phyloP scores from a whole-genome alignment of 2,113 vertebrate genomes.

The Leptosomus discolor region DNA sequence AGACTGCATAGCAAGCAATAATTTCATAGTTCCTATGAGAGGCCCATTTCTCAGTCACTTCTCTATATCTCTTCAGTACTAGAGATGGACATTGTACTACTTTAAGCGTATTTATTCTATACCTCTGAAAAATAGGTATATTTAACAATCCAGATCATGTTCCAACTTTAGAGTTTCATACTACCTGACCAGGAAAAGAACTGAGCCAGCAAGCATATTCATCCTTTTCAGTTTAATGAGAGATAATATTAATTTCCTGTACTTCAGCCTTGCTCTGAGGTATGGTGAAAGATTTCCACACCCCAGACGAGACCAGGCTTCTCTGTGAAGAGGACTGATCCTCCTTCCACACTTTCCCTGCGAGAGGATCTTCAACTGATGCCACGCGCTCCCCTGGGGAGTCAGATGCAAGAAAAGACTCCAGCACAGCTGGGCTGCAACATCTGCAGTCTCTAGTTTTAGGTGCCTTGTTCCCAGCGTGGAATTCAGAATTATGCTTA shows the following conservation, averaged over 20 bases:
- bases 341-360: not conserved
- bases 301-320: not conserved
- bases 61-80: not conserved
- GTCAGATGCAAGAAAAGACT: not conserved
- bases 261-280: not conserved
- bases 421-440: not conserved
- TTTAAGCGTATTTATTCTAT: not conserved
- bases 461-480: not conserved
- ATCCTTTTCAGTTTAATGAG: not conserved
- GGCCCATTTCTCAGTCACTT: not conserved
- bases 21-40: not conserved
- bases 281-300: not conserved
- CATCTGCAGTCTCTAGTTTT: not conserved
- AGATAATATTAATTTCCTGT: not conserved
- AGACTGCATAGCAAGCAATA: not conserved
- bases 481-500: not conserved
- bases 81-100: not conserved
- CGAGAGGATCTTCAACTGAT: not conserved
- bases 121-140: not conserved
- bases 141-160: not conserved
- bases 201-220: not conserved
- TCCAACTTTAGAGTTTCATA: not conserved
- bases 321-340: not conserved
- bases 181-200: not conserved
- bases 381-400: fast-evolving